Percentiles rank a stretch among this genome's conserved stretches.
Conservation (phyloP, 2,888 invertebrate species). For the Drosophila imparisetae region DNA sequence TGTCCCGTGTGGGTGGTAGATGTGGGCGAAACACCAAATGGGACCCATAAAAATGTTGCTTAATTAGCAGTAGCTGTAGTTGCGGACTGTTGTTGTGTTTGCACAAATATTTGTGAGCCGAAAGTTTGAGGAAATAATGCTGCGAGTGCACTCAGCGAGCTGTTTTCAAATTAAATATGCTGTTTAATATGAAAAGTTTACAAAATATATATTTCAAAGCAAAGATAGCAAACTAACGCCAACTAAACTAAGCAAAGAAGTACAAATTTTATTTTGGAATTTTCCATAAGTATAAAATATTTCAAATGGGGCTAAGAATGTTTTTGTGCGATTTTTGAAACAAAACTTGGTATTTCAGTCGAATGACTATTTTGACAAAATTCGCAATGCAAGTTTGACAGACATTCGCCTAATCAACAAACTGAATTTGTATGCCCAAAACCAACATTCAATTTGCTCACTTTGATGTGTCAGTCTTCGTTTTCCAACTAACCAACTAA, state of each 20-base stretch:
- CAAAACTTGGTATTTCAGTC: neutral
- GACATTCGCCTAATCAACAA: neutral
- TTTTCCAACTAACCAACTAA: neutral
- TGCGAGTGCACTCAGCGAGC: conserved; percentile 6
- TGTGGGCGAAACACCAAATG: neutral
- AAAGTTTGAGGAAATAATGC: neutral
- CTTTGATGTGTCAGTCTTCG: neutral
- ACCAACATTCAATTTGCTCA: conserved; percentile 1
- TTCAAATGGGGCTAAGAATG: neutral
- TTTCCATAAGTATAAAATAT: neutral
- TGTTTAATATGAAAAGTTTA: conserved; percentile 9
- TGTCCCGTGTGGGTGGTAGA: neutral
- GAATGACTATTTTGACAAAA: neutral
- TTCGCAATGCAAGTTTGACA: neutral
- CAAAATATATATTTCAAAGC: neutral
- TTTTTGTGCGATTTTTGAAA: neutral
- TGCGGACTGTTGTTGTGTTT: conserved; percentile 28
- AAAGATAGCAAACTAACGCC: neutral
- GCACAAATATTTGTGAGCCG: conserved; percentile 24
- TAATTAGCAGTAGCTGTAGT: conserved; percentile 47
- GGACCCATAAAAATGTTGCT: conserved; percentile 32
- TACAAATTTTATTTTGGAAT: neutral
- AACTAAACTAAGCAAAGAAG: neutral
- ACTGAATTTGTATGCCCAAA: neutral
- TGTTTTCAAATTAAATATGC: conserved; percentile 6